Evolutionary conservation across 2,797 vertebrate species (phyloP), one percentile per base, ranked within the genome.

Genomic region (Chelidonichthys spinosus): DNA sequence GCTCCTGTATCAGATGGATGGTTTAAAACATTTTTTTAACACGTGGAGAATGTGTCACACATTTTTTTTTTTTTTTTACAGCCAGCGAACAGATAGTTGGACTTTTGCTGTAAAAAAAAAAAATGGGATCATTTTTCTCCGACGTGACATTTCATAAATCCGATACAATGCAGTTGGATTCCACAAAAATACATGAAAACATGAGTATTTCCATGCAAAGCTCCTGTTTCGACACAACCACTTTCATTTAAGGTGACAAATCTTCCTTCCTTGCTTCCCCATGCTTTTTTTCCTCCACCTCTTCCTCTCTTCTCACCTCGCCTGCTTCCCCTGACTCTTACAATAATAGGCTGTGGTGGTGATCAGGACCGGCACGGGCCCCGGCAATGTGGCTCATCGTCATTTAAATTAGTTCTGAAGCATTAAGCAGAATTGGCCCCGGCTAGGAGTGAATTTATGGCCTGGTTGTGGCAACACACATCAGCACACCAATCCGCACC

Each of bases 331-430:
- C 59, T 54, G 64, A 32, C 53, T 49, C 75, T 52, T 65, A 42
- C 44, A 39, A 44, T 18, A 49, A 59, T 59, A 49, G 49, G n/a
- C 56, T 54, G 53, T 43, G 47, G 46, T 50, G 47, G 59, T 73
- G 68, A 79, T 85, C 58, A 77, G 25, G 46, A 60, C 60, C 32
- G 44, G 70, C 49, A 15, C n/a, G 35, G 56, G 62, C 67, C 68
- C 25, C 67, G 49, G 17, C 78, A 55, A 77, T 82, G 37, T 40
- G 58, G 52, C 78, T 87, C 74, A 87, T 84, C 68, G 74, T 87
- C 78, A 83, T 91, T 90, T 86, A 76, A 85, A 92, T 90, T 76
- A 90, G 85, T 90, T 91, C 81, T 89, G 82, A 90, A 65, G 79
- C 88, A 88, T 90, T 91, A 83, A 47, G 47, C 86, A 85, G 74